Evolutionary conservation across 2,113 vertebrate species (phyloP), one percentile per base, ranked within the genome.

Genomic region (Nothobranchius kuhntae): DNA sequence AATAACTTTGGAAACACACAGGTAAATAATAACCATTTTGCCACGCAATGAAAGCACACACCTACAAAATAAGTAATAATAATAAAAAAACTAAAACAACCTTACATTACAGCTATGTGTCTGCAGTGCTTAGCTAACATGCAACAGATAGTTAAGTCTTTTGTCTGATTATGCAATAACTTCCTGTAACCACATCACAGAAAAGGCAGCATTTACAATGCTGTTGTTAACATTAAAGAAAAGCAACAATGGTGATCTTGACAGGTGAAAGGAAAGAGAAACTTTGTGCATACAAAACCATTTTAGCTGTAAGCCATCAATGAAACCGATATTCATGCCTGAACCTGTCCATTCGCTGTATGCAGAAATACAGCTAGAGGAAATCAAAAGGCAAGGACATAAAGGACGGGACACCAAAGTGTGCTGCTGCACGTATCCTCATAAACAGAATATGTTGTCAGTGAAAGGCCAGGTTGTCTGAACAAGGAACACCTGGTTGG

Each of bases 401-500:
- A 68, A 82, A 80, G 57, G 14, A 73, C 65, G 54, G 48, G 70
- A 78, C 77, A 75, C 67, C 45, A 42, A 17, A 50, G 61, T 75
- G 38, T n/a, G 53, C 60, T 35, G 57, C 65, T 60, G 42, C 68
- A 71, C 60, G 69, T 58, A 68, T 76, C 12, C 3, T 77, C 79
- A 83, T 90, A 69, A 89, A 84, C 82, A 80, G 78, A 75, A 68
- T 59, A 65, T 62, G 59, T 70, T 60, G 73, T 12, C 73, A 71
- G 77, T 84, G 78, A 85, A 77, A 86, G 82, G 79, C 82, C 67
- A 79, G 40, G 24, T n/a, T 55, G 72, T 71, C 86, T 82, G 83
- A 90, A 87, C 79, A 86, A 86, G 66, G 38, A 79, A 90, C 94
- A 95, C 93, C 94, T 94, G 93, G 86, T 83, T 70, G 80, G 71